phyloP scores from a whole-genome alignment of 1,140 invertebrate species.

The Neoseiulus cucumeris region DNA sequence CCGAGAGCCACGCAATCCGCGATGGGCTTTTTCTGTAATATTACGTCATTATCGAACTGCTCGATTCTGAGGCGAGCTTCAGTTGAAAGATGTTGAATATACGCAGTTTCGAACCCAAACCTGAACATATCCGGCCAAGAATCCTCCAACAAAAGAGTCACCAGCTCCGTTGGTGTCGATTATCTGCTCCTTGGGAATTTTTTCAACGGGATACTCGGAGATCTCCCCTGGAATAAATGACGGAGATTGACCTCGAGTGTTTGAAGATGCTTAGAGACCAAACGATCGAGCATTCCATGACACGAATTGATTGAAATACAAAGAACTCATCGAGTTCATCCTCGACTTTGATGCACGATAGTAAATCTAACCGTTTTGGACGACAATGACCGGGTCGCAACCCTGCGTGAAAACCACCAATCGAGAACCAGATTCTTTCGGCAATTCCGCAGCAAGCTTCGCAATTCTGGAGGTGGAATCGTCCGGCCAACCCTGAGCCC shows the following conservation, averaged over 20 bases:
- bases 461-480: not conserved
- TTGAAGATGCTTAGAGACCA: not conserved
- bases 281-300: not conserved
- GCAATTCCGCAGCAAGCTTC: not conserved
- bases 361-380: not conserved
- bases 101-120: not conserved
- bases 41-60: not conserved
- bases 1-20: not conserved
- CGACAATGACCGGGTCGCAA: not conserved
- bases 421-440: not conserved
- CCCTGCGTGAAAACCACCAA: not conserved
- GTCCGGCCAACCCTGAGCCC: not conserved
- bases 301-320: not conserved
- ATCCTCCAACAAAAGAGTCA: not conserved
- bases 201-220: not conserved
- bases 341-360: not conserved
- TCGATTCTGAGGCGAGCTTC: not conserved
- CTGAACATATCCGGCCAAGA: not conserved
- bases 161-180: constrained; percentile 6
- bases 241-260: not conserved
- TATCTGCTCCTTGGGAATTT: not conserved
- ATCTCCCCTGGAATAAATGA: not conserved
- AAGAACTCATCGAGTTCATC: not conserved
- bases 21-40: not conserved
- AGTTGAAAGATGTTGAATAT: not conserved